Evolutionary conservation across 2,888 invertebrate genomes (phyloP), one percentile per base, ranked within the genome.

Genomic region (Lycocerus yunnanus): DNA sequence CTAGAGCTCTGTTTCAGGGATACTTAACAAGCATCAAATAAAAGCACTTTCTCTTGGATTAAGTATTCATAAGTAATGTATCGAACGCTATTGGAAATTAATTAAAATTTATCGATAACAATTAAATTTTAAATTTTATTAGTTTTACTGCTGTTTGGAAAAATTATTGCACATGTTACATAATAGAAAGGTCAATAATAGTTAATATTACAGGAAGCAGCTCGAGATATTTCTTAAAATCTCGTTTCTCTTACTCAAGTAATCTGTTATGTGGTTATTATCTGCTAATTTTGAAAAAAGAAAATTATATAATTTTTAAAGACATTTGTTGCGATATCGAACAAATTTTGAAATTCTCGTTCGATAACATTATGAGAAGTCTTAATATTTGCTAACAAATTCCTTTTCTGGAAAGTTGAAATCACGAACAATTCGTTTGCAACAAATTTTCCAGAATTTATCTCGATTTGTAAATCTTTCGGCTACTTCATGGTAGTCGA

Each of bases 41-140:
- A 74, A 73, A 71, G 24, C 68, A 75, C 77, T 77, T 77, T 77
- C 77, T 77, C 77, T 77, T 21, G 27, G 20, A 74, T 70, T 72
- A 65, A 58, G 72, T 72, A 73, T 69, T 69, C 72, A 61, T 16
- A 2, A 24, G 58, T 16, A 13, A 67, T 27, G 15, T 68, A 65
- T 27, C 20, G 18, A 21, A 63, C 13, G 15, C 60, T 66, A 58
- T 69, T 68, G 58, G 72, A 75, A 63, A 15, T 10, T 68, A 15
- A 15, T 27, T 27, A 66, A 24, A 66, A 27, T 27, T 27, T n/a
- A 43, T 43, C n/a, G 43, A 43, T 43, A 43, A 43, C 43, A 43
- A 43, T 43, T n/a, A 43, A 43, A 43, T 43, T 43, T n/a, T 43
- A 43, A 43, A 43, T 43, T 43, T 43, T 43, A 43, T 43, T n/a